phyloP scores from a whole-genome alignment of 2,113 vertebrate species.

The Brachionichthys hirsutus region DNA sequence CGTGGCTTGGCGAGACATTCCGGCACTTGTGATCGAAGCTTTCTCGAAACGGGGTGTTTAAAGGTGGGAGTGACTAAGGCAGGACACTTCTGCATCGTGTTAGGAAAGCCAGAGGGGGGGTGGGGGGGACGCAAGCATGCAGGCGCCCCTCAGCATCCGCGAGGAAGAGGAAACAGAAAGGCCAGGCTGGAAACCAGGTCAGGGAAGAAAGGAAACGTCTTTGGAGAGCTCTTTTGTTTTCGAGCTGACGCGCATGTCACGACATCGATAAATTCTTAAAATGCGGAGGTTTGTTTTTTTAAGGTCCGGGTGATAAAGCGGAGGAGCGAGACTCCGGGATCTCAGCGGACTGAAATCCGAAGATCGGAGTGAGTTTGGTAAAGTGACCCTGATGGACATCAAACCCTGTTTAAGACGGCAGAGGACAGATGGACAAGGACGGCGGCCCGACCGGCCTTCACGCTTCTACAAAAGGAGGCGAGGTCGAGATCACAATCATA shows the following conservation, averaged over 20 bases:
- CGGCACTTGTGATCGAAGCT: slow-evolving; percentile 80
- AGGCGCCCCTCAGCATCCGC: slow-evolving; percentile 33
- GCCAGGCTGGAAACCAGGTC: slow-evolving; percentile 45
- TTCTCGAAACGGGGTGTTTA: slow-evolving; percentile 49
- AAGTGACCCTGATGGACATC: slow-evolving; percentile 58
- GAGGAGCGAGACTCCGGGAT: slow-evolving; percentile 48
- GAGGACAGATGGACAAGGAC: slow-evolving; percentile 69
- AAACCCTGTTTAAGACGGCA: slow-evolving; percentile 79
- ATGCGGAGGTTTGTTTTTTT: slow-evolving; percentile 57
- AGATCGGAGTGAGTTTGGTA: slow-evolving; percentile 44
- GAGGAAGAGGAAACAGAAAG: slow-evolving; percentile 25
- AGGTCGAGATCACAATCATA: slow-evolving; percentile 54
- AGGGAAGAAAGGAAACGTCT: slow-evolving; percentile 65
- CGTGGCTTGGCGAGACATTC: slow-evolving; percentile 78
- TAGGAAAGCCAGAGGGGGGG: slow-evolving; percentile 8
- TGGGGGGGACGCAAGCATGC: slow-evolving; percentile 17
- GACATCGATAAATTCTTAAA: slow-evolving; percentile 35
- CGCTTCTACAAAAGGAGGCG: slow-evolving; percentile 49
- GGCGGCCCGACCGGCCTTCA: slow-evolving; percentile 45
- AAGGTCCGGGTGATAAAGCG: slow-evolving; percentile 69
- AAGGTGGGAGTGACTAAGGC: slow-evolving; percentile 63
- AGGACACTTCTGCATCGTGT: slow-evolving; percentile 45
- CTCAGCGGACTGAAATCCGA: slow-evolving; percentile 37
- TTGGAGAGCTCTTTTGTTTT: slow-evolving; percentile 62
- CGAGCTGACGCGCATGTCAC: slow-evolving; percentile 30